phyloP scores from a whole-genome alignment of 2,888 invertebrate genomes.

The Platycheirus rosarum region DNA sequence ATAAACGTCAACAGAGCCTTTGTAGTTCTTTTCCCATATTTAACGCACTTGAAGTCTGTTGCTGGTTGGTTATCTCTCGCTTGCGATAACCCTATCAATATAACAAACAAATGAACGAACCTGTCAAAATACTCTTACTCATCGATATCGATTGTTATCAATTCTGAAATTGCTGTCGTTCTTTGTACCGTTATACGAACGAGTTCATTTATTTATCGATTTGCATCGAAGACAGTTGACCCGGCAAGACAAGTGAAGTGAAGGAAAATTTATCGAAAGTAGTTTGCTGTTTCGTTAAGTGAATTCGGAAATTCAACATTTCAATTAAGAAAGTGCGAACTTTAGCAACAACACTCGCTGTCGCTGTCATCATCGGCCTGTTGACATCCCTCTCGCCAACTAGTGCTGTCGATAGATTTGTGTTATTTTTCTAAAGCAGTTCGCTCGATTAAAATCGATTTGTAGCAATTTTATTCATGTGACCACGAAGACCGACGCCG shows the following conservation, averaged over 20 bases:
- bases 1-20: not conserved
- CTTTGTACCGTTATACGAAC: slow-evolving; percentile 18
- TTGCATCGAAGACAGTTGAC: slow-evolving; percentile 45
- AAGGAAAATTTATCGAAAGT: slow-evolving; percentile 60
- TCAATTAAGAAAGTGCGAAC: slow-evolving; percentile 73
- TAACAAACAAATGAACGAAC: slow-evolving; percentile 20
- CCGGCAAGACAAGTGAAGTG: no score
- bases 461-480: slow-evolving; percentile 73
- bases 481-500: slow-evolving; percentile 45
- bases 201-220: slow-evolving; percentile 49
- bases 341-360: slow-evolving; percentile 24
- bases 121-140: slow-evolving; percentile 42
- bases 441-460: slow-evolving; percentile 67
- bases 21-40: slow-evolving; percentile 4
- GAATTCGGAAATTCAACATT: slow-evolving; percentile 71
- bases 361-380: not conserved
- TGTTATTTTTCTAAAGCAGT: not conserved
- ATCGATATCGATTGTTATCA: slow-evolving; percentile 51
- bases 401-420: not conserved
- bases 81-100: slow-evolving; percentile 51
- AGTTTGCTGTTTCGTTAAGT: slow-evolving; percentile 59
- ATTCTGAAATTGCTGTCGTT: slow-evolving; percentile 10
- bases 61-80: slow-evolving; percentile 13
- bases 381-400: slow-evolving; percentile 7
- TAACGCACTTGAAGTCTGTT: not conserved